A percentile compares a stretch with the other conserved stretches of the same genome.
phyloP scores from a whole-genome alignment of 2,888 invertebrate genomes.

The Polydrusus pterygomalis region DNA sequence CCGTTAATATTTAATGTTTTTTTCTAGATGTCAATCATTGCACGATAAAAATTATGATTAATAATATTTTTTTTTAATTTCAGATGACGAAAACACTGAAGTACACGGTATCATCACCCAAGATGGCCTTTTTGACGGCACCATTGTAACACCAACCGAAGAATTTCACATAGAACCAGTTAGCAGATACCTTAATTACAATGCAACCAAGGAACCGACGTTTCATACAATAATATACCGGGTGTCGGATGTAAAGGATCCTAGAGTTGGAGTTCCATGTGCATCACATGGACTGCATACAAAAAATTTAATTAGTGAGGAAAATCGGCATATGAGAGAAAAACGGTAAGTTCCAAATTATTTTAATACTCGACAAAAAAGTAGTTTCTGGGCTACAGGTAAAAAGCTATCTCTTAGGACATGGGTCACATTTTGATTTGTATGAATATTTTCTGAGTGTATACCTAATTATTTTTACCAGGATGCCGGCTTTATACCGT shows the following conservation, averaged over 20 bases:
- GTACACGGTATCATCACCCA: constrained; percentile 91
- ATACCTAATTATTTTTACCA: too few species aligned
- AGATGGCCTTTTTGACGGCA: constrained; percentile 93
- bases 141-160: constrained; percentile 84
- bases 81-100: constrained; percentile 87
- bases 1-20: too few species aligned
- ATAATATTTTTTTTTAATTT: constrained; percentile 66
- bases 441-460: too few species aligned
- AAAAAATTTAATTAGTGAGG: constrained; percentile 63
- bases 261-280: constrained; percentile 65
- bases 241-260: constrained; percentile 82
- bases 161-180: constrained; percentile 91
- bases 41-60: too few species aligned
- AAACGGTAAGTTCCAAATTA: constrained; percentile 29
- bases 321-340: constrained; percentile 38
- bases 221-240: constrained; percentile 92
- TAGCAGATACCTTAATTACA: constrained; percentile 77
- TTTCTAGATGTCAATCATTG: too few species aligned
- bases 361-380: too few species aligned
- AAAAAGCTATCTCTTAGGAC: too few species aligned
- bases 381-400: too few species aligned
- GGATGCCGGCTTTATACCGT: too few species aligned
- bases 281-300: constrained; percentile 67
- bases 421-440: too few species aligned
- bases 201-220: constrained; percentile 62